Evolutionary conservation across 2,888 invertebrate genomes (phyloP), one percentile per base, ranked within the genome.

Genomic region (Lepeophtheirus nordmannii): DNA sequence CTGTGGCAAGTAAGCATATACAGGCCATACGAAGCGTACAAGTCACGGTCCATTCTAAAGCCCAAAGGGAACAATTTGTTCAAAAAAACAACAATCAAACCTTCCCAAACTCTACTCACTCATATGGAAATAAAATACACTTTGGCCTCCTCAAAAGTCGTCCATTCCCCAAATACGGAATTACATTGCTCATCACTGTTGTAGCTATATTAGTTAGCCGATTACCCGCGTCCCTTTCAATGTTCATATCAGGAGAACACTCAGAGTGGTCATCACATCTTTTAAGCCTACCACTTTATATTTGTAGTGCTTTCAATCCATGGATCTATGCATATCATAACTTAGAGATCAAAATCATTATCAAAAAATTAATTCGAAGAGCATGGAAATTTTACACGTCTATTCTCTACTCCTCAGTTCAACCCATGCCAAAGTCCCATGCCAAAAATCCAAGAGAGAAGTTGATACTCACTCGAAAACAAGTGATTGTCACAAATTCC

Each of bases 281-380:
- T 3, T 46, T 46, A n/a, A 37, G 8, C 37, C 30, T 37, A n/a
- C 63, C 63, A 8, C 14, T 56, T 1, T 56, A 46, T 23, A 8
- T 63, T 5, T 56, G 56, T 10, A 53, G 53, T 30, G 56, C 56
- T 9, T n/a, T 63, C 53, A 63, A 63, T 53, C 63, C 63, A 1
- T 63, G 63, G 63, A 53, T 63, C 46, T 63, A 53, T 46, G 63
- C 56, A 12, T 63, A 63, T 38, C 63, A 63, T 9, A 63, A 63
- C 30, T 20, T 63, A 10, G 63, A 63, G n/a, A 37, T 63, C 17
- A 63, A 63, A 22, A 41, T 53, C 10, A 23, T 53, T 5, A 63
- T 63, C 30, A 20, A 37, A n/a, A 41, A 53, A 11, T 11, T 63
- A 8, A 22, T 63, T 30, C 30, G 7, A 30, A 30, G 30, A 30